phyloP scores from a whole-genome alignment of 2,113 vertebrate genomes.

The Plectropomus leopardus region DNA sequence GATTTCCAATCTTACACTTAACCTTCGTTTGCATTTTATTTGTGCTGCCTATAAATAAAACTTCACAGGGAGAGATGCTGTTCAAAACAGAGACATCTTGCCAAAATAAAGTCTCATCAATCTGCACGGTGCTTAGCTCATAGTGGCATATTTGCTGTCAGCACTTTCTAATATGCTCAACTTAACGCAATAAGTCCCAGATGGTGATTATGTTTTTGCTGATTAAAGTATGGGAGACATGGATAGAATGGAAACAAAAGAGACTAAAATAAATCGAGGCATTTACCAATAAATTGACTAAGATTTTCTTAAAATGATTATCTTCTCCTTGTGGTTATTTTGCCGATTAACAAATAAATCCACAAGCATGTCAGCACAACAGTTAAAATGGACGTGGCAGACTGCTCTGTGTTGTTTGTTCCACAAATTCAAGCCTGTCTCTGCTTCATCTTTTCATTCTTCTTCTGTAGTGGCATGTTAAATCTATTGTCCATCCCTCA shows the following conservation, averaged over 20 bases:
- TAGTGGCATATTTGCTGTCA: constrained; percentile 27
- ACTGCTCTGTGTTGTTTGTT: not conserved
- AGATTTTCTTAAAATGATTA: not conserved
- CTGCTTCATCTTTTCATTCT: not conserved
- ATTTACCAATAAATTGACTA: not conserved
- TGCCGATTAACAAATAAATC: not conserved
- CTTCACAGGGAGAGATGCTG: not conserved
- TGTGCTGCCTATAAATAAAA: constrained; percentile 3
- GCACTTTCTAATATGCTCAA: constrained; percentile 26
- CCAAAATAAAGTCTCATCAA: constrained; percentile 20
- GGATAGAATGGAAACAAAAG: constrained; percentile 11
- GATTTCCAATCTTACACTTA: not conserved
- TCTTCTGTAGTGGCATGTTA: constrained; percentile 10
- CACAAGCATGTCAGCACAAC: not conserved
- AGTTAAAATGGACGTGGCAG: not conserved
- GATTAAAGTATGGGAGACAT: constrained; percentile 27
- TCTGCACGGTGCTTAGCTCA: not conserved
- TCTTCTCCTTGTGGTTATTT: not conserved
- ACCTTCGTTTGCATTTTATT: not conserved
- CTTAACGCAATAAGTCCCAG: constrained; percentile 13
- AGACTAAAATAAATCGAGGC: not conserved
- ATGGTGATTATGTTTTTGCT: constrained; percentile 20
- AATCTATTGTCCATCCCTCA: constrained; percentile 33
- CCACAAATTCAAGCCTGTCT: not conserved
- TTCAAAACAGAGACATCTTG: not conserved